phyloP scores from a whole-genome alignment of 1,140 invertebrate species.

The Drosophila navojoa region DNA sequence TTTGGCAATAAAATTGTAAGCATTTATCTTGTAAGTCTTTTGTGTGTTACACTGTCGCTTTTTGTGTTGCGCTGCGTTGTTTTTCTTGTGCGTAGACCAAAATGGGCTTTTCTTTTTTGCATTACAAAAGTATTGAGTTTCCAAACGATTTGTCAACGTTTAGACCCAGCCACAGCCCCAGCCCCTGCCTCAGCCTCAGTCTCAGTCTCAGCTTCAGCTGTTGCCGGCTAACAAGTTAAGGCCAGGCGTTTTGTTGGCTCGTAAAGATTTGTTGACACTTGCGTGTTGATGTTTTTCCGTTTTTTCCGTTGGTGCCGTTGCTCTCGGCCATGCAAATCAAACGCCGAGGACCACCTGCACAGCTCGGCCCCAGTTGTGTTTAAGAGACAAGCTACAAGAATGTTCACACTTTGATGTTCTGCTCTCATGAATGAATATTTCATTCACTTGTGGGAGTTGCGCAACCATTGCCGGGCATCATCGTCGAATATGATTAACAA shows the following conservation, averaged over 20 bases:
- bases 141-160: constrained; percentile 78
- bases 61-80: constrained; percentile 28
- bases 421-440: neutral
- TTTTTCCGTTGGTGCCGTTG: constrained; percentile 46
- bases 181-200: constrained; percentile 26
- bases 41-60: constrained; percentile 22
- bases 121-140: constrained; percentile 80
- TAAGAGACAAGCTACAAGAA: constrained; percentile 9
- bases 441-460: neutral
- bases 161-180: constrained; percentile 36
- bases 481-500: no score
- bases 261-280: constrained; percentile 77
- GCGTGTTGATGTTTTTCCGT: constrained; percentile 67
- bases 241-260: constrained; percentile 63
- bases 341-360: constrained; percentile 40
- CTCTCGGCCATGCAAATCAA: constrained; percentile 39
- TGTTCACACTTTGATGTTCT: constrained; percentile 12
- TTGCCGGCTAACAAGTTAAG: constrained; percentile 10
- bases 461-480: neutral
- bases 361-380: constrained; percentile 7
- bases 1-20: constrained; percentile 79
- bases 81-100: constrained; percentile 66
- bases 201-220: constrained; percentile 27
- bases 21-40: constrained; percentile 70
- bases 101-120: constrained; percentile 66